These are phyloP conservation scores for Aphis gossypii DNA, from an alignment of 1,140 invertebrate species.

Conservation along the genomic window DNA sequence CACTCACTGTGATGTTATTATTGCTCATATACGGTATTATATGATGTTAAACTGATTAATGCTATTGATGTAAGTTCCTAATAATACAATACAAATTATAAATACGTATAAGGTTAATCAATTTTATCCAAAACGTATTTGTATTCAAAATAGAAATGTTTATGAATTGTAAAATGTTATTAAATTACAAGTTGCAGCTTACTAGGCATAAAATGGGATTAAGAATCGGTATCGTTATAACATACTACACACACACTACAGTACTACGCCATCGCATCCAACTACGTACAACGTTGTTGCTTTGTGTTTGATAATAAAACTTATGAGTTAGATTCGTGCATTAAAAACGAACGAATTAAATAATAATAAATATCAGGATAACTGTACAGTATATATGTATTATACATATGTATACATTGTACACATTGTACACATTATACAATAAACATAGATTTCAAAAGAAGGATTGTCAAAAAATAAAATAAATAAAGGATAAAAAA, in stretches of 20 bases:
- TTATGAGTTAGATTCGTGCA: not conserved
- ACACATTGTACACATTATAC: not conserved
- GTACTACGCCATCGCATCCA: not conserved
- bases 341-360: constrained; percentile 4
- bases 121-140: not conserved
- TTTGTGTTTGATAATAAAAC: constrained; percentile 11
- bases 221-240: not conserved
- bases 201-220: not conserved
- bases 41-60: not conserved
- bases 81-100: not conserved
- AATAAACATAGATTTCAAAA: not conserved
- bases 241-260: not conserved
- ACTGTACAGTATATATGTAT: not conserved
- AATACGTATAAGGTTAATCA: not conserved
- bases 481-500: not conserved
- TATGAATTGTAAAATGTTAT: not conserved
- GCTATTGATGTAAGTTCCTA: not conserved
- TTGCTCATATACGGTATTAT: not conserved
- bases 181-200: not conserved
- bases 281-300: not conserved
- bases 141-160: not conserved
- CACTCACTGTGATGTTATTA: not conserved
- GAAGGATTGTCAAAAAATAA: not conserved
- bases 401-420: not conserved
- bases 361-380: constrained; percentile 14